These are phyloP conservation scores for Ecdyonurus torrentis DNA, from an alignment of 2,888 invertebrate genomes.

Conservation along the genomic window DNA sequence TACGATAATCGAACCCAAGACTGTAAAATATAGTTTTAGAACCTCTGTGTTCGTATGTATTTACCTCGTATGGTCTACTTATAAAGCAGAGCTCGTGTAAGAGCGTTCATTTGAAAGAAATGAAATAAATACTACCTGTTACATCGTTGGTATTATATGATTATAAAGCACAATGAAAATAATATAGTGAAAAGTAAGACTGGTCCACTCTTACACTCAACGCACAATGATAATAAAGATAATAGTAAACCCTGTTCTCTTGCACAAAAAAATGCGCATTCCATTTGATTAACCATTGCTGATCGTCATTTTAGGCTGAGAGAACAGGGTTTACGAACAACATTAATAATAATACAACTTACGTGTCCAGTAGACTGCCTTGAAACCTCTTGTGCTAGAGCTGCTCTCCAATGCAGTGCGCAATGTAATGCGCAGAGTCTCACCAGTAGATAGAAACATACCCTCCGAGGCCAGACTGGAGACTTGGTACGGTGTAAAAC, in stretches of 20 bases:
- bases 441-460: slow-evolving; percentile 44
- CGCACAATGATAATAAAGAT: neutral
- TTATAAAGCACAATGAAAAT: slow-evolving; percentile 10
- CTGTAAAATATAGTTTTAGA: no score
- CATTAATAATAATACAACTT: slow-evolving; percentile 19
- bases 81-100: no score
- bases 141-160: no score
- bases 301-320: no score
- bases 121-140: no score
- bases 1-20: no score
- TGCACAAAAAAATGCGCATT: no score
- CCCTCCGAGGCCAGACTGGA: slow-evolving; percentile 29
- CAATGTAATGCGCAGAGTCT: slow-evolving; percentile 41
- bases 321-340: no score
- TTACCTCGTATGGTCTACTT: no score
- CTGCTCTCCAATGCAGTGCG: slow-evolving; percentile 34
- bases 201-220: neutral
- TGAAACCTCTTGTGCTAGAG: slow-evolving; percentile 47
- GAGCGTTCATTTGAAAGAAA: no score
- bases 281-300: no score
- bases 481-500: neutral
- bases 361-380: slow-evolving; percentile 48
- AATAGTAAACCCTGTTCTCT: neutral
- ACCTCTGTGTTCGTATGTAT: no score
- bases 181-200: slow-evolving; percentile 6